phyloP scores from a whole-genome alignment of 2,113 vertebrate species.

The Scopus umbretta region DNA sequence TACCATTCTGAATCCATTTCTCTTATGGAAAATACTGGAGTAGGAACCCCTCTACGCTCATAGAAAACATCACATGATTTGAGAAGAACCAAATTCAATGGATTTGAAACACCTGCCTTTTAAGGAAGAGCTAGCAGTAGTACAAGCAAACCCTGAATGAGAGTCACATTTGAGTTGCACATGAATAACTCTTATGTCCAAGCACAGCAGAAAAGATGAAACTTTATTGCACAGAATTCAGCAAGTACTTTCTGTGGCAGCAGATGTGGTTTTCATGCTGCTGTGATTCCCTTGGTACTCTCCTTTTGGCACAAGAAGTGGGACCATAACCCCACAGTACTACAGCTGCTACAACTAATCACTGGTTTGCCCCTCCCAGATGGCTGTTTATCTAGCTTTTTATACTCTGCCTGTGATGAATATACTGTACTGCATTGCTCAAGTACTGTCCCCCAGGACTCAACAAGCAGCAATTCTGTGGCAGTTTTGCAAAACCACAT shows the following conservation, averaged over 20 bases:
- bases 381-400: slow-evolving; percentile 3
- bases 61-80: neutral
- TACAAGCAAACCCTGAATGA: neutral
- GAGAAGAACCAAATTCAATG: neutral
- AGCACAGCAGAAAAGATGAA: neutral
- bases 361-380: neutral
- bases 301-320: neutral
- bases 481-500: slow-evolving; percentile 9
- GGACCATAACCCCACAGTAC: neutral
- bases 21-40: neutral
- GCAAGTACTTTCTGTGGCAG: neutral
- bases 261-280: neutral
- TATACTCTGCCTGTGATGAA: neutral
- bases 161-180: neutral
- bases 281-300: neutral
- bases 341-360: neutral
- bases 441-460: neutral
- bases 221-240: neutral
- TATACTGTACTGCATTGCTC: neutral
- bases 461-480: neutral
- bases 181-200: neutral
- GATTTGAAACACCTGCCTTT: neutral
- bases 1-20: neutral
- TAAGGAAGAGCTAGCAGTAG: neutral
- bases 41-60: neutral